Evolutionary conservation across 1,140 invertebrate species (phyloP), one percentile per base, ranked within the genome.

Genomic region (Acromyrmex echinatior): DNA sequence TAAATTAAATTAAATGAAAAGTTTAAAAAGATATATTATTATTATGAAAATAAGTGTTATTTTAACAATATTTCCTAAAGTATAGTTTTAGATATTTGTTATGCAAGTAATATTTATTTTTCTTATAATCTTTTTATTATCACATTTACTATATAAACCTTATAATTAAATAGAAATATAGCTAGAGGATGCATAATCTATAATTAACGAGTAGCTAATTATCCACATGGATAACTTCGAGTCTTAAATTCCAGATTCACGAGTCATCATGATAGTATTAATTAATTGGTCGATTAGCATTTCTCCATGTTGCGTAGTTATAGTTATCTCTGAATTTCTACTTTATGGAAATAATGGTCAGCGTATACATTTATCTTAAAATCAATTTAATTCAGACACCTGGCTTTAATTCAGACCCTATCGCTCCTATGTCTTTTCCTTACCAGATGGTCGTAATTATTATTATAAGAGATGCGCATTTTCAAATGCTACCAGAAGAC

Each of bases 401-500:
- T 56, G 56, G 21, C 21, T 84, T 62, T 84, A 21, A 16, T 25
- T 74, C 6, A 60, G 25, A 65, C 18, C 45, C 9, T 49, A 74
- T 62, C 68, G 25, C 25, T 73, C 68, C 9, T 2, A 28, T 35
- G 4, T 18, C n/a, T 62, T 62, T 45, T 51, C 14, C 68, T 76
- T 56, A 35, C 45, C 62, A 68, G 39, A 78, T 86, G 87, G 56
- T 73, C 51, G 66, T 81, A 81, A 78, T 66, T 70, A 74, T 49
- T 56, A 62, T 53, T 63, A 76, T 14, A 28, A 49, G 56, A 10
- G 56, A 73, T 77, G 58, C 39, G 12, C 65, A 31, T 28, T 49
- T 56, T 14, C 18, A 35, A 49, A 35, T 60, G 60, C 35, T 80
- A 62, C 56, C 60, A 82, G 63, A 77, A 71, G 86, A 49, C 58